Evolutionary conservation across 2,113 vertebrate genomes (phyloP).

Genomic region (Dendropsophus ebraccatus): DNA sequence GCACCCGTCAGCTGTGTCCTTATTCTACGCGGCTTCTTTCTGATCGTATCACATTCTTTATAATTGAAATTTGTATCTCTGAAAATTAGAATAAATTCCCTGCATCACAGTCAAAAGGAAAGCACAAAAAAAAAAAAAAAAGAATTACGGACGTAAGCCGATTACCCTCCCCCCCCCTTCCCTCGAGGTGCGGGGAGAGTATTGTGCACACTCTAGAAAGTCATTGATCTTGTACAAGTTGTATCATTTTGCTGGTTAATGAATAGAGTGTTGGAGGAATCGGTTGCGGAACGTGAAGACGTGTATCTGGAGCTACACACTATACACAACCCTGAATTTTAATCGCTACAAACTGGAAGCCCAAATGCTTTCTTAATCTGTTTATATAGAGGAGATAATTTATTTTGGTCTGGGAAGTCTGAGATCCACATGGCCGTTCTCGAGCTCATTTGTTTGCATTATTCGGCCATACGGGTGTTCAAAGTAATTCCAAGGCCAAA

Average conservation of each 20-base stretch:
- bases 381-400: constrained; percentile 38
- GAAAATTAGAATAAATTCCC: background rate
- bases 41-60: too few species aligned
- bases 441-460: constrained; percentile 31
- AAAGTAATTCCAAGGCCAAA: constrained; percentile 35
- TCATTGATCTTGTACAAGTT: constrained; percentile 23
- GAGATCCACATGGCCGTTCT: constrained; percentile 11
- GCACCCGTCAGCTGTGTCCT: background rate
- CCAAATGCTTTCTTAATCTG: constrained; percentile 29
- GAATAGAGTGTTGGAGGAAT: constrained; percentile 9
- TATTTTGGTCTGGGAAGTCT: constrained; percentile 37
- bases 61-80: constrained; percentile 3
- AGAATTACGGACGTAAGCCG: too few species aligned
- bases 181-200: background rate
- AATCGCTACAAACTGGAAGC: constrained; percentile 31
- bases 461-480: constrained; percentile 11
- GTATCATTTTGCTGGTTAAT: constrained; percentile 18
- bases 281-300: background rate
- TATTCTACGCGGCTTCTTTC: background rate
- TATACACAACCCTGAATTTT: constrained; percentile 6
- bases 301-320: background rate
- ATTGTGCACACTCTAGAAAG: constrained; percentile 12
- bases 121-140: background rate
- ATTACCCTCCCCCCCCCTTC: too few species aligned
- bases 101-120: background rate